Percentiles rank a stretch among this genome's conserved stretches.
phyloP scores from a whole-genome alignment of 2,888 invertebrate genomes.

The Philaethria dido region DNA sequence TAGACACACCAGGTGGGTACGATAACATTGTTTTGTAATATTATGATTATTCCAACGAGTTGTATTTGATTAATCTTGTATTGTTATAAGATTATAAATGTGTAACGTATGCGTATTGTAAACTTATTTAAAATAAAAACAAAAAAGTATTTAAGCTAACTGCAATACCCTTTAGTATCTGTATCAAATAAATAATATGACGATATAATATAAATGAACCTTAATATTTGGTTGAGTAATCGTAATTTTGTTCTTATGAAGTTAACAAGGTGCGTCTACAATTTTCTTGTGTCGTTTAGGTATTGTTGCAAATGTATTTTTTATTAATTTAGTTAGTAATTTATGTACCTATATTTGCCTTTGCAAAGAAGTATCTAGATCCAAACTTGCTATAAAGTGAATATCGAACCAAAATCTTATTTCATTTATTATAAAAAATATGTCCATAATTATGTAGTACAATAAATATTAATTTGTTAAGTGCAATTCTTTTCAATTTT shows the following conservation, averaged over 20 bases:
- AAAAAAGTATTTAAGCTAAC: no score
- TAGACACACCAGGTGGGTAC: constrained; percentile 28
- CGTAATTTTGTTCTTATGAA: no score
- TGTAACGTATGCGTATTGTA: neutral
- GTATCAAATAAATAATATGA: no score
- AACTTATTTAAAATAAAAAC: neutral
- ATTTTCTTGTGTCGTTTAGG: neutral
- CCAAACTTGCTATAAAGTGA: neutral
- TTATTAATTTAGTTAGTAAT: neutral
- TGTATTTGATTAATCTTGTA: neutral
- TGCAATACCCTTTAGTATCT: no score
- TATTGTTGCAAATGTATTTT: neutral
- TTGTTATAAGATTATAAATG: neutral
- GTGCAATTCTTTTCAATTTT: no score
- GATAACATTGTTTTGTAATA: constrained; percentile 20
- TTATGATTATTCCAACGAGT: neutral
- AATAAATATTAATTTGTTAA: no score
- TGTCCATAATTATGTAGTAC: neutral
- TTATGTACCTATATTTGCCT: neutral
- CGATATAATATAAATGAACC: no score
- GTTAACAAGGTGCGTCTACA: neutral
- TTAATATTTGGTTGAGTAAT: no score
- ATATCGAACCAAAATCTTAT: neutral
- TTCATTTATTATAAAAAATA: neutral
- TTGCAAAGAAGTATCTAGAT: neutral